These are phyloP conservation scores for Euplagia quadripunctaria DNA, from an alignment of 2,888 invertebrate species.

Conservation along the genomic window DNA sequence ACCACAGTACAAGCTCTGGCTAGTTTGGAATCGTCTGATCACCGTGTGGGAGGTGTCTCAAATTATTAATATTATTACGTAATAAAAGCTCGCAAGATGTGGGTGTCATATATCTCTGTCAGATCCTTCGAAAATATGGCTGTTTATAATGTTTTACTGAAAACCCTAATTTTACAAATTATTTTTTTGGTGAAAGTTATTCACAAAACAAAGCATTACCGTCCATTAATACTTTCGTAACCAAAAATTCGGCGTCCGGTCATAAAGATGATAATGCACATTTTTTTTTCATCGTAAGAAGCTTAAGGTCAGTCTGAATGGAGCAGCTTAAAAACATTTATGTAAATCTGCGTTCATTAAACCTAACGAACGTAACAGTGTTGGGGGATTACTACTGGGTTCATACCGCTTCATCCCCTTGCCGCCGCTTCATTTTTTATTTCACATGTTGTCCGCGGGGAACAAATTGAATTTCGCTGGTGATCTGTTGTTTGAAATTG, in stretches of 20 bases:
- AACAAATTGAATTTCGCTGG: constrained; percentile 28
- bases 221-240: constrained; percentile 30
- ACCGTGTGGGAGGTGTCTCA: too few relatives aligned
- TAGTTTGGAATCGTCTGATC: too few relatives aligned
- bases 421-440: constrained; percentile 31
- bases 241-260: constrained; percentile 29
- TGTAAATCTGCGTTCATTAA: constrained; percentile 74
- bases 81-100: background rate
- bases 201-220: constrained; percentile 11
- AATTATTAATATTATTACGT: too few relatives aligned
- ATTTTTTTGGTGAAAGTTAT: background rate
- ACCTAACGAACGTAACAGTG: constrained; percentile 68
- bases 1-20: too few relatives aligned
- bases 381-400: constrained; percentile 59
- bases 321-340: constrained; percentile 67
- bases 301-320: constrained; percentile 52
- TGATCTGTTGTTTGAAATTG: constrained; percentile 11
- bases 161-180: background rate
- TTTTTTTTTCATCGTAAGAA: constrained; percentile 47
- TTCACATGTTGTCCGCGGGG: constrained; percentile 21
- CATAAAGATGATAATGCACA: constrained; percentile 33
- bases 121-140: background rate
- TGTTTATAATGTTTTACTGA: background rate
- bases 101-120: background rate
- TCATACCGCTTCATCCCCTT: constrained; percentile 49